Percentiles rank a stretch among this genome's conserved stretches.
phyloP scores from a whole-genome alignment of 2,113 vertebrate genomes.

The Myiozetetes cayanensis region DNA sequence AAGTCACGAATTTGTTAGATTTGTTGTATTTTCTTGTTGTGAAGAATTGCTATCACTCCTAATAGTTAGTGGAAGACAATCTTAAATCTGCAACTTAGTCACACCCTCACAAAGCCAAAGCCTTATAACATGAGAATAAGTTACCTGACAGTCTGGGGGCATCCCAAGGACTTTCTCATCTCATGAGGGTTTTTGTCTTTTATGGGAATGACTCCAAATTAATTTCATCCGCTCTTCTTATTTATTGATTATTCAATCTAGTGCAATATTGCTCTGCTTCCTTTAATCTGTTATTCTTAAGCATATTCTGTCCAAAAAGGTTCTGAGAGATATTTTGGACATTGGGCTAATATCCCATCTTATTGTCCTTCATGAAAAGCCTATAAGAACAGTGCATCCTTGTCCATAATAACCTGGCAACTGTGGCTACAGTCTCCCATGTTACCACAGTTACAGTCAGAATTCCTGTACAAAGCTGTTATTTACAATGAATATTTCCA shows the following conservation, averaged over 20 bases:
- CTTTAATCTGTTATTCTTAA: neutral
- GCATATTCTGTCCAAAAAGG: neutral
- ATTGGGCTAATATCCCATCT: neutral
- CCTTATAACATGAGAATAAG: neutral
- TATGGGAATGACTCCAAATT: neutral
- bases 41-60: neutral
- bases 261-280: neutral
- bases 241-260: neutral
- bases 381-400: neutral
- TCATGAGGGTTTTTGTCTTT: neutral
- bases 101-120: neutral
- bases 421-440: neutral
- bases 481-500: neutral
- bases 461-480: neutral
- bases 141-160: neutral
- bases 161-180: neutral
- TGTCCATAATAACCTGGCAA: neutral
- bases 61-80: neutral
- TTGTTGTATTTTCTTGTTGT: neutral
- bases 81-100: neutral
- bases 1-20: neutral
- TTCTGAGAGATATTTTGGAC: neutral
- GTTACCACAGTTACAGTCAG: neutral
- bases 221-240: neutral
- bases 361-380: neutral